A percentile compares a stretch with the other conserved stretches of the same genome.
These are phyloP conservation scores for Corythaixoides concolor DNA, from an alignment of 2,113 vertebrate genomes.

Conservation along the genomic window DNA sequence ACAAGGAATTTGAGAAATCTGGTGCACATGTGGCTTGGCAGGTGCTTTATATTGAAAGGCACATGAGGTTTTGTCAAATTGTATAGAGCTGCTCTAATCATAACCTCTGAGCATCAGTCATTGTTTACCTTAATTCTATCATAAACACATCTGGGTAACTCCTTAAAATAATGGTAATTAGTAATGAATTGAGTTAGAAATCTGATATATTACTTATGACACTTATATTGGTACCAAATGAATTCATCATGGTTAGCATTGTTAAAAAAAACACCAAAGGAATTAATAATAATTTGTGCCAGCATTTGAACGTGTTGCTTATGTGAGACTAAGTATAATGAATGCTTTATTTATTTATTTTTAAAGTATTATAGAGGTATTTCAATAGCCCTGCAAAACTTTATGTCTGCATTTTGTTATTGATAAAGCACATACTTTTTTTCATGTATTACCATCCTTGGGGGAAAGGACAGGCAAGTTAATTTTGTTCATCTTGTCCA, in stretches of 20 bases:
- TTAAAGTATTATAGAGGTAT: not conserved
- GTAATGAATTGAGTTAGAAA: constrained; percentile 56
- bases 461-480: not conserved
- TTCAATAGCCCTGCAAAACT: not conserved
- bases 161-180: constrained; percentile 67
- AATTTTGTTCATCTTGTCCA: not conserved
- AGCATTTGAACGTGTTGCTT: constrained; percentile 38
- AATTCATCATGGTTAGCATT: constrained; percentile 61
- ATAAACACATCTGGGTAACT: constrained; percentile 56
- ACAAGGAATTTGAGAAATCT: constrained; percentile 70
- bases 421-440: not conserved
- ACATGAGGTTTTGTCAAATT: constrained; percentile 54
- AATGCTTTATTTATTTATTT: too few relatives aligned
- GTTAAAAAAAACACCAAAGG: constrained; percentile 36
- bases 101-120: constrained; percentile 49
- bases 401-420: not conserved
- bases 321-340: not conserved
- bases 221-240: constrained; percentile 63
- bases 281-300: constrained; percentile 56
- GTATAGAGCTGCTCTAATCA: constrained; percentile 62
- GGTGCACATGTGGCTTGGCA: constrained; percentile 67
- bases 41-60: constrained; percentile 67
- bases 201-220: constrained; percentile 64
- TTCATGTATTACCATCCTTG: not conserved
- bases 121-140: constrained; percentile 67